phyloP scores from a whole-genome alignment of 2,113 vertebrate species.

The Saguinus imperator region DNA sequence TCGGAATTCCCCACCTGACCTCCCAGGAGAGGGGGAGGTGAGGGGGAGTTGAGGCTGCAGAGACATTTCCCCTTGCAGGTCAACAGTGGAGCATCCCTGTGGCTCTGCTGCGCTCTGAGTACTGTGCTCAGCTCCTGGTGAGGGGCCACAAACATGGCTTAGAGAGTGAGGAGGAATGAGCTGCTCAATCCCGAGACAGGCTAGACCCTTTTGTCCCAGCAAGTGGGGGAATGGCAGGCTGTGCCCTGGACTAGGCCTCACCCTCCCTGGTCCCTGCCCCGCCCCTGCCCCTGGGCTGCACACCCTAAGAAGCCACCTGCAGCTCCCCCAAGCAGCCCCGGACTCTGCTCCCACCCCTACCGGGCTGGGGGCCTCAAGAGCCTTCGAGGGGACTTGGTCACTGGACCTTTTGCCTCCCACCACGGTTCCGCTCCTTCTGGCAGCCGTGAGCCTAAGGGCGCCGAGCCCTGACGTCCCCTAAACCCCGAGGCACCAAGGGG shows the following conservation, averaged over 20 bases:
- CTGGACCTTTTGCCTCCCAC: not conserved
- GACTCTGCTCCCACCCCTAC: accelerated
- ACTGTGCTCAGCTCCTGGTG: not conserved
- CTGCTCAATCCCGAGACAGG: accelerated
- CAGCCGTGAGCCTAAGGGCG: accelerated
- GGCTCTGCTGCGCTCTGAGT: not conserved
- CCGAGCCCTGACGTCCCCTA: accelerated
- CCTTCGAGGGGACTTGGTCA: not conserved
- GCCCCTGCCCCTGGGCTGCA: too few species aligned
- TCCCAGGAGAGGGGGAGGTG: not conserved
- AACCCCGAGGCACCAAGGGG: not conserved
- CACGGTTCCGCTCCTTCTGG: accelerated
- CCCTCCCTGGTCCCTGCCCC: too few species aligned
- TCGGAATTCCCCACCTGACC: not conserved
- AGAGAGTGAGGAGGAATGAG: not conserved
- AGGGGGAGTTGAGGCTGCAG: accelerated
- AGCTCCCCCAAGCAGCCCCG: too few species aligned
- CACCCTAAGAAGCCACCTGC: too few species aligned
- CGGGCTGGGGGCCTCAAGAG: not conserved
- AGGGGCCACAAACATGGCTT: not conserved
- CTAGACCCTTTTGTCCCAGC: too few species aligned
- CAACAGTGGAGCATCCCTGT: not conserved
- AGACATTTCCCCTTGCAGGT: not conserved
- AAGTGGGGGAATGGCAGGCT: too few species aligned
- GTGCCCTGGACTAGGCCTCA: not conserved